Evolutionary conservation across 2,888 invertebrate species (phyloP), one percentile per base, ranked within the genome.

Genomic region (Noctua janthe): DNA sequence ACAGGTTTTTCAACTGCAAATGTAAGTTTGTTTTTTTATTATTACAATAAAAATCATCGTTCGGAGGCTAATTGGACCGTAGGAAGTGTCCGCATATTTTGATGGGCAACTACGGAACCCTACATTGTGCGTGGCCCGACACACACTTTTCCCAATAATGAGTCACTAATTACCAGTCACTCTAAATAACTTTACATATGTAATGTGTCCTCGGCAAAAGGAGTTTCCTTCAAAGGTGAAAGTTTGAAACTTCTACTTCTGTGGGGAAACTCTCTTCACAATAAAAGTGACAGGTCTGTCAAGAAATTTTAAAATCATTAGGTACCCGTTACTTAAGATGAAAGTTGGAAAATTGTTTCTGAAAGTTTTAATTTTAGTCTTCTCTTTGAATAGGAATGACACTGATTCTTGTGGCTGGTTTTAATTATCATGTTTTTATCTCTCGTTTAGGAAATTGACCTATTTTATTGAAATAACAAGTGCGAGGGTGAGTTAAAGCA

Each of bases 281-380:
- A 35, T 3, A 71, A 23, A 71, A 71, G 29, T 56, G 23, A 23
- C 10, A 1, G 2, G 1, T 15, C 49, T 39, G 15, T 81, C 7
- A 81, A 62, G 35, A 43, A 75, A 5, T 67, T 76, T 43, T 74
- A 8, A n/a, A 47, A 56, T 39, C 35, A 35, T 49, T 47, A 47
- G 47, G 11, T 20, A 29, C 17, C 39, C 17, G 0, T 39, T 47
- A 43, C 6, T 64, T 54, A 0, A 64, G 23, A 29, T 29, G 23
- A 17, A 66, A 43, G 75, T 77, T 54, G 11, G 23, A 20, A 49
- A 78, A 74, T 67, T 82, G 66, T 74, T 82, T 67, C 39, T 39
- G 29, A 59, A 39, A 29, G 15, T 39, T 67, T 64, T 17, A 39
- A 74, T 29, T 35, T 29, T 56, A 15, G 47, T 62, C 62, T 70